Evolutionary conservation across 2,113 vertebrate genomes (phyloP).

Genomic region (Zeus faber): DNA sequence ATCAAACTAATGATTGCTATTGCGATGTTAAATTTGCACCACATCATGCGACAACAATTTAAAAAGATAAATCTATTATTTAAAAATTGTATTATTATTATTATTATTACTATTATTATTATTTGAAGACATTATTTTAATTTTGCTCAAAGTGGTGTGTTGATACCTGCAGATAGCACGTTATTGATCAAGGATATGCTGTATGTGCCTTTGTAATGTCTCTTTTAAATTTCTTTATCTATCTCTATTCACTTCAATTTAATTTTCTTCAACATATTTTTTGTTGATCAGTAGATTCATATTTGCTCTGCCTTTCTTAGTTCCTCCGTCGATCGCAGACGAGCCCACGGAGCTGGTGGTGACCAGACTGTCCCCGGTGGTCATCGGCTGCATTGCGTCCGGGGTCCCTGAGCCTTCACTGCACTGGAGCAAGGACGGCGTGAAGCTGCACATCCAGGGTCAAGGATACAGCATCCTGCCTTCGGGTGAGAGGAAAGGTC

Average conservation of each 20-base stretch:
- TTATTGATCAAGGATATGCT: too few relatives aligned
- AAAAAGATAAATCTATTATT: too few relatives aligned
- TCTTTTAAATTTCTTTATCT: not conserved
- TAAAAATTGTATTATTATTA: too few relatives aligned
- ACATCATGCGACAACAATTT: too few relatives aligned
- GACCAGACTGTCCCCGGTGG: slow-evolving; percentile 80
- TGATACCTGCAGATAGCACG: too few relatives aligned
- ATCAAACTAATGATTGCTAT: too few relatives aligned
- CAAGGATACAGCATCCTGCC: slow-evolving; percentile 82
- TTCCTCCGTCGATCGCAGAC: slow-evolving; percentile 94
- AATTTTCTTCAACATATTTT: not conserved
- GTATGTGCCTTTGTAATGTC: not conserved
- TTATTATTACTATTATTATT: too few relatives aligned
- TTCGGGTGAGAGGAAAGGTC: slow-evolving; percentile 86
- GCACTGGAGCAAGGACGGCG: slow-evolving; percentile 89
- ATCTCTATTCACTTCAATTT: not conserved
- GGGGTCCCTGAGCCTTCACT: slow-evolving; percentile 86
- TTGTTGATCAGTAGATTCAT: not conserved
- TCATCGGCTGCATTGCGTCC: slow-evolving; percentile 86
- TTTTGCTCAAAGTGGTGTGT: too few relatives aligned
- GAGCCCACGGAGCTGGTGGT: slow-evolving; percentile 86
- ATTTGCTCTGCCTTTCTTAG: slow-evolving; percentile 56
- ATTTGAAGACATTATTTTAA: too few relatives aligned
- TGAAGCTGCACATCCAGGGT: slow-evolving; percentile 75
- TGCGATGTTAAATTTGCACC: too few relatives aligned